Percentiles rank a stretch among this genome's conserved stretches.
phyloP scores from a whole-genome alignment of 2,113 vertebrate genomes.

The Coracopsis vasa region DNA sequence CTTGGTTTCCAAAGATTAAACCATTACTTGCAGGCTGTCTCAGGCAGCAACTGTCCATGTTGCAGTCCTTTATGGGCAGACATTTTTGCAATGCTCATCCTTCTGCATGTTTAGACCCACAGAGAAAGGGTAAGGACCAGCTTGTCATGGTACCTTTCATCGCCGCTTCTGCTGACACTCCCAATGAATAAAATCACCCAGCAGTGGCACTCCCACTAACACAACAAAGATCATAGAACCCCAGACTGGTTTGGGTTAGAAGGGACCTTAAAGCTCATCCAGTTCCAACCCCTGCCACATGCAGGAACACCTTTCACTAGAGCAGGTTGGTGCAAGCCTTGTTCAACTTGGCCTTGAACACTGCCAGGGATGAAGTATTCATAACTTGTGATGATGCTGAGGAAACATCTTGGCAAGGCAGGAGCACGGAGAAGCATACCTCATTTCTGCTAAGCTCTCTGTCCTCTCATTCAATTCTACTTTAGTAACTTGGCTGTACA shows the following conservation, averaged over 20 bases:
- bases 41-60: not conserved
- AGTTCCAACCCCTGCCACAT: not conserved
- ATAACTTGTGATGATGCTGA: not conserved
- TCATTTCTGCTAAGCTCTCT: not conserved
- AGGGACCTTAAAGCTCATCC: not conserved
- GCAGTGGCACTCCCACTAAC: not conserved
- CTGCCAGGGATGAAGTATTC: not conserved
- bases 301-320: not conserved
- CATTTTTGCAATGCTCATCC: not conserved
- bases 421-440: not conserved
- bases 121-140: not conserved
- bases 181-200: not conserved
- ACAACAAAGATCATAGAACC: not conserved
- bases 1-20: not conserved
- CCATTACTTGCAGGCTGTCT: not conserved
- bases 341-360: not conserved
- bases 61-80: not conserved
- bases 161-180: not conserved
- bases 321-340: not conserved
- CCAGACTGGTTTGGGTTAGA: not conserved
- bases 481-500: not conserved
- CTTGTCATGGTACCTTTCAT: not conserved
- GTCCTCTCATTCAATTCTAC: not conserved
- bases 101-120: not conserved
- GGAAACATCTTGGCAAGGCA: not conserved